Conservation (phyloP, 2,888 invertebrate species). For the Camptogramma bilineatum region DNA sequence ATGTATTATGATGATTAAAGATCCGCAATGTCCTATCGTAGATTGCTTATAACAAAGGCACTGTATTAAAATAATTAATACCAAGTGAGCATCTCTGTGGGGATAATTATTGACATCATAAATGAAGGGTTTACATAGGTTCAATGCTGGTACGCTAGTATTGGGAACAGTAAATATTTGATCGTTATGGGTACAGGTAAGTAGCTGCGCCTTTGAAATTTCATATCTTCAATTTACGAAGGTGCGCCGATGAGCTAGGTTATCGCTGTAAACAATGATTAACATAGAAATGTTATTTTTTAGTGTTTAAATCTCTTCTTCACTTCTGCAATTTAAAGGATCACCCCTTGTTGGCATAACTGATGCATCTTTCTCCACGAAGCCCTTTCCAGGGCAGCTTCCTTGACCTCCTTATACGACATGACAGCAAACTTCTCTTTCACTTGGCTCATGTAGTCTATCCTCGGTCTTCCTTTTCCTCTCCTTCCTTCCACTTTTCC, state of each 20-base stretch:
- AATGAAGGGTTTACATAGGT: slow-evolving; percentile 29
- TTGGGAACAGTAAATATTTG: slow-evolving; percentile 21
- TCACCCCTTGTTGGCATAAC: no score
- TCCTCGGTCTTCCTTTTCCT: no score
- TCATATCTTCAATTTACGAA: slow-evolving; percentile 8
- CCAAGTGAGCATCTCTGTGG: slow-evolving; percentile 50
- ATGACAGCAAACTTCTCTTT: no score
- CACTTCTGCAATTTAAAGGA: no score
- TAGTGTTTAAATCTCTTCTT: no score
- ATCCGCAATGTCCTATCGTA: slow-evolving; percentile 55
- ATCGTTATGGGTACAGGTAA: slow-evolving; percentile 5
- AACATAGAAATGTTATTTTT: neutral
- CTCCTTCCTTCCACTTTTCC: no score
- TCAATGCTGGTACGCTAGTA: slow-evolving; percentile 25
- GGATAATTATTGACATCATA: slow-evolving; percentile 51
- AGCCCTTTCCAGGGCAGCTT: no score
- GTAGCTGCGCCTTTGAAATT: slow-evolving; percentile 5
- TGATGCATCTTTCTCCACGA: no score
- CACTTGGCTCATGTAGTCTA: no score
- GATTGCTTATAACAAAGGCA: slow-evolving; percentile 60
- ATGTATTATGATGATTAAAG: slow-evolving; percentile 67
- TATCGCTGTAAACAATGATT: neutral
- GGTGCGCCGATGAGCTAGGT: neutral
- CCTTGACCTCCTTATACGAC: no score
- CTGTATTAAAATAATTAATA: slow-evolving; percentile 65